Base-by-base conservation (phyloP, 1,140 invertebrate genomes). In the Ptiloglossa arizonensis region DNA sequence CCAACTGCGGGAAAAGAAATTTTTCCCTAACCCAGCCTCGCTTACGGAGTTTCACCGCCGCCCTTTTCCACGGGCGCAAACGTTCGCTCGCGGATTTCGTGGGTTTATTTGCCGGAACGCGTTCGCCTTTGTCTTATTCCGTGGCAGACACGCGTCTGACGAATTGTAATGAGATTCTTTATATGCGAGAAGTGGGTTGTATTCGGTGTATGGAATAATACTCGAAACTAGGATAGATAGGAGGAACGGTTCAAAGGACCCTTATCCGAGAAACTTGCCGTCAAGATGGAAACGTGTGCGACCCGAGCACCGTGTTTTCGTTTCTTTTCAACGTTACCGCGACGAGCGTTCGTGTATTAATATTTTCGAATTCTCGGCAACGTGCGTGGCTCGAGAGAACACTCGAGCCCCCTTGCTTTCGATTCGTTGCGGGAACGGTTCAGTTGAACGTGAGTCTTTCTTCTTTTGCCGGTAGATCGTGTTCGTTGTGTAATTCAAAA, bases 101-200 rank as follows among this genome's bases (percentile, higher is more conserved):
- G 52, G 73, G 64, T 76, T 60, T 69, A 54, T 69, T 69, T 76
- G 73, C 32, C 11, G 52, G 52, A 48, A 69, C 57, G 57, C 54
- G 35, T 38, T 69, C 46, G 67, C 66, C 52, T 76, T 60, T 69
- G 54, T 56, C 68, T 76, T 59, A 69, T 69, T 76, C 46, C 66
- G 32, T 17, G 24, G 29, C n/a, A 76, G 66, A 69, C 54, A 48
- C 52, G 41, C 73, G 64, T 59, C 66, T 41, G 64, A 69, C 63
- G 73, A 76, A 69, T 76, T 59, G 73, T 69, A 76, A 69, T 56
- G 66, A 76, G 73, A 76, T 69, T 69, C 63, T 76, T 59, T 59
- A 38, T 69, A 35, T 38, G n/a, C 19, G 73, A 44, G 41, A 41
- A 69, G 46, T 44, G 22, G 41, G 22, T 41, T 29, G 22, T 6